Evolutionary conservation across 2,797 vertebrate species (phyloP), one percentile per base, ranked within the genome.

Genomic region (Discoglossus pictus): DNA sequence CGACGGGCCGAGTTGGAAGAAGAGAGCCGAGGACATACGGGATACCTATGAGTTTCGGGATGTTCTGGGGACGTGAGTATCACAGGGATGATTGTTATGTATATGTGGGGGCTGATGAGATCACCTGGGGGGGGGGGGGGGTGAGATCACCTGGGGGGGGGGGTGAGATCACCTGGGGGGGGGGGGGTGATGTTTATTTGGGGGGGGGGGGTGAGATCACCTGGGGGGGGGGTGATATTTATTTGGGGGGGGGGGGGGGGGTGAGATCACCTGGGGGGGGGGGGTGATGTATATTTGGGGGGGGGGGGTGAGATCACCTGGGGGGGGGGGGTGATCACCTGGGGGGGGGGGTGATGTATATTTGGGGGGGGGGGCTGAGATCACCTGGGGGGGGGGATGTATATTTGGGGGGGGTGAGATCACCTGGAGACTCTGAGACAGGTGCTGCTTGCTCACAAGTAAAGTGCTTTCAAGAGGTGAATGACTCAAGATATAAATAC

Each of bases 51-150:
- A 91, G 50, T 91, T 91, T 76, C 84, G 88, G 52, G 89, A 91
- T 58, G 82, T 90, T 72, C 72, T 91, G 76, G 89, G 89, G 83
- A 90, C 88, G 89, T 90, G 78, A 90, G 86, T 87, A 12, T 0
- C 52, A 7, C 7, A 2, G 6, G 38, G 36, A n/a, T n/a, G n/a
- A n/a, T n/a, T n/a, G n/a, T n/a, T n/a, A n/a, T n/a, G n/a, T n/a
- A n/a, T n/a, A n/a, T n/a, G 11, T 27, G 11, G 44, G 0, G 3
- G 0, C 0, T 9, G 1, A 10, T 13, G n/a, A 15, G 13, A 21
- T 5, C 0, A 0, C 1, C 6, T 1, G 10, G n/a, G 6, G 17
- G 43, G n/a, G 2, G n/a, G n/a, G n/a, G n/a, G n/a, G n/a, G n/a
- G n/a, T n/a, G n/a, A n/a, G n/a, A n/a, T n/a, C n/a, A n/a, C n/a